A percentile compares a stretch with the other conserved stretches of the same genome.
These are phyloP conservation scores for Rhorus exstirpatorius DNA, from an alignment of 2,888 invertebrate genomes.

Conservation along the genomic window DNA sequence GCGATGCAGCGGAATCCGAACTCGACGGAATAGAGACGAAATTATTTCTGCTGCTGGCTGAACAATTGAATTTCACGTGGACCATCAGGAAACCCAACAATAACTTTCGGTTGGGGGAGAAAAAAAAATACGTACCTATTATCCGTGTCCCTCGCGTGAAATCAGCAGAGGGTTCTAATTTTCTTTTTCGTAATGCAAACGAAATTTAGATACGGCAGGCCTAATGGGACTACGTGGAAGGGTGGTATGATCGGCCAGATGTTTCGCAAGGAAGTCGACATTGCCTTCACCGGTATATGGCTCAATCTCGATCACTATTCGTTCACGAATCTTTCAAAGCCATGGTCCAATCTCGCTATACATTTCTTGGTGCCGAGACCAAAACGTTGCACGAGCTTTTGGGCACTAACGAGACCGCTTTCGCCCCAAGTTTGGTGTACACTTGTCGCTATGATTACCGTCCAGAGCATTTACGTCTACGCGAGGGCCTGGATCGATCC, in stretches of 20 bases:
- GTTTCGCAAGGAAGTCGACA: constrained; percentile 77
- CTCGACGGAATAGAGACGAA: constrained; percentile 80
- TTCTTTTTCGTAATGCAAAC: background rate
- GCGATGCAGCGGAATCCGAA: constrained; percentile 77
- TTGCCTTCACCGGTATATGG: constrained; percentile 81
- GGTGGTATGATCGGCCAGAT: constrained; percentile 81
- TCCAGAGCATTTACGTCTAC: constrained; percentile 74
- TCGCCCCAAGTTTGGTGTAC: constrained; percentile 77
- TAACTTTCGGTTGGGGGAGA: constrained; percentile 71
- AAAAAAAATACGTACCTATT: background rate
- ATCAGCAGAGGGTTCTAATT: background rate
- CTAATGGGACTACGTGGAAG: constrained; percentile 76
- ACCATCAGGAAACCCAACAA: constrained; percentile 76
- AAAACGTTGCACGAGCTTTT: constrained; percentile 78
- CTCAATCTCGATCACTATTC: constrained; percentile 73
- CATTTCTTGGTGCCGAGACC: constrained; percentile 82
- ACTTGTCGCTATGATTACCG: constrained; percentile 70
- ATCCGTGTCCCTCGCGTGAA: background rate
- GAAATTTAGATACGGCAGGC: constrained; percentile 77
- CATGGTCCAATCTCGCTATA: constrained; percentile 78
- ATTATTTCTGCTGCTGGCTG: constrained; percentile 79
- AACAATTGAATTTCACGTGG: constrained; percentile 81
- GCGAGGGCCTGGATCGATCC: constrained; percentile 76
- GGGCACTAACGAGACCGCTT: constrained; percentile 81
- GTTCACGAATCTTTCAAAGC: constrained; percentile 76